Conservation (phyloP, 2,888 invertebrate species). For the Sipunculus nudus region DNA sequence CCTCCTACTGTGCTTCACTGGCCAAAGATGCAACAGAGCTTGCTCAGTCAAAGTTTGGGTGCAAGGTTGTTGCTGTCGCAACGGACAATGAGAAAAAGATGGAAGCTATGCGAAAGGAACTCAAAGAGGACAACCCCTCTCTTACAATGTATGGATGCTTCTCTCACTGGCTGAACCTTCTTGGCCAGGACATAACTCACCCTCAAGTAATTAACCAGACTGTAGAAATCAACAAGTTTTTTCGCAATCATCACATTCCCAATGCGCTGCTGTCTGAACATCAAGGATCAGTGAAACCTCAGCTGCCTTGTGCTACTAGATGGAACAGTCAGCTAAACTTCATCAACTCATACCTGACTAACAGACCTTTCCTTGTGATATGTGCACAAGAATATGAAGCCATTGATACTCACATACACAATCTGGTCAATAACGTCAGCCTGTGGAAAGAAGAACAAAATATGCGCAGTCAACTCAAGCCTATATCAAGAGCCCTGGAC, state of each 20-base stretch:
- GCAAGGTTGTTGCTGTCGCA: too few species aligned
- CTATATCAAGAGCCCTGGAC: too few species aligned
- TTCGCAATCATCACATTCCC: background rate
- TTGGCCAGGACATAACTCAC: constrained; percentile 2
- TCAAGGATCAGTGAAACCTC: background rate
- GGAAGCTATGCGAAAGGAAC: background rate
- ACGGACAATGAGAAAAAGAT: too few species aligned
- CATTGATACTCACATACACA: too few species aligned
- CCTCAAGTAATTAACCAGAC: background rate
- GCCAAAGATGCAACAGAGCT: too few species aligned
- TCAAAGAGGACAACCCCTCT: background rate
- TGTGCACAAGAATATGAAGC: too few species aligned
- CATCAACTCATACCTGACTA: background rate
- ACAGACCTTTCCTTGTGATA: background rate
- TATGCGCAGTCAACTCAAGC: too few species aligned
- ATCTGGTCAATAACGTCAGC: too few species aligned
- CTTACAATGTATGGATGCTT: background rate
- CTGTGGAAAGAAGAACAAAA: too few species aligned
- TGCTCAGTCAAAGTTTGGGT: too few species aligned
- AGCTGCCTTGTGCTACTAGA: background rate
- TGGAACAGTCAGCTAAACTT: background rate
- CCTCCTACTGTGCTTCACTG: too few species aligned
- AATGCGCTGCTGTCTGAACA: background rate
- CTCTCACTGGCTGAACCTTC: background rate
- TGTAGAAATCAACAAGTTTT: background rate